Percentiles rank a stretch among this genome's conserved stretches.
Conservation (phyloP, 1,140 invertebrate species). For the Batillaria attramentaria region DNA sequence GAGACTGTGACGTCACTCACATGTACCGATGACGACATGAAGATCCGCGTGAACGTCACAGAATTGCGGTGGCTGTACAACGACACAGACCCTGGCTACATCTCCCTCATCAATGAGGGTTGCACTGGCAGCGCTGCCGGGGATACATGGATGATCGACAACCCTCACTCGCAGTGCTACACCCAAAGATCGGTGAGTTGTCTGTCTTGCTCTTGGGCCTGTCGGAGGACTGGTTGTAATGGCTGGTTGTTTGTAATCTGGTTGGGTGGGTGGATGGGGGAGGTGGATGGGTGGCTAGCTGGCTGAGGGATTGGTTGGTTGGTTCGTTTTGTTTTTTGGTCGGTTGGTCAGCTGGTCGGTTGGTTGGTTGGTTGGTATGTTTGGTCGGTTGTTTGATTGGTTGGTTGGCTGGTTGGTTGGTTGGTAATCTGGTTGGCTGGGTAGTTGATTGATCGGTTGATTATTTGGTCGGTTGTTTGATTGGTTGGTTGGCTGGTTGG, state of each 20-base stretch:
- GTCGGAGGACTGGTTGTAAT: neutral
- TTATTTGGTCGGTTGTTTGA: no score
- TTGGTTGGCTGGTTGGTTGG: no score
- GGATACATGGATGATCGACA: constrained; percentile 21
- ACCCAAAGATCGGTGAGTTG: constrained; percentile 19
- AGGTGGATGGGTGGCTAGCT: no score
- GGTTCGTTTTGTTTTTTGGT: no score
- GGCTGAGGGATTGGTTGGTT: no score
- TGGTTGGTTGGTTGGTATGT: no score
- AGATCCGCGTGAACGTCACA: constrained; percentile 29
- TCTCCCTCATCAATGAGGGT: constrained; percentile 27
- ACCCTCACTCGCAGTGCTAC: constrained; percentile 24
- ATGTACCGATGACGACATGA: constrained; percentile 23
- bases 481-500: no score
- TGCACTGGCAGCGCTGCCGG: constrained; percentile 18
- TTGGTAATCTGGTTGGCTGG: no score
- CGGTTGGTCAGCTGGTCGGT: no score
- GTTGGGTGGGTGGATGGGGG: no score
- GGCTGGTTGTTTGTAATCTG: neutral
- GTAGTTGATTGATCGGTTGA: no score
- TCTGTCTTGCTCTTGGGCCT: neutral
- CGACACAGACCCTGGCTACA: constrained; percentile 26
- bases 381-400: no score
- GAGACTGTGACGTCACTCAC: constrained; percentile 24
- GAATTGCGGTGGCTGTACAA: constrained; percentile 24